Evolutionary conservation across 2,888 invertebrate species (phyloP).

Genomic region (Phyto melanocephala): DNA sequence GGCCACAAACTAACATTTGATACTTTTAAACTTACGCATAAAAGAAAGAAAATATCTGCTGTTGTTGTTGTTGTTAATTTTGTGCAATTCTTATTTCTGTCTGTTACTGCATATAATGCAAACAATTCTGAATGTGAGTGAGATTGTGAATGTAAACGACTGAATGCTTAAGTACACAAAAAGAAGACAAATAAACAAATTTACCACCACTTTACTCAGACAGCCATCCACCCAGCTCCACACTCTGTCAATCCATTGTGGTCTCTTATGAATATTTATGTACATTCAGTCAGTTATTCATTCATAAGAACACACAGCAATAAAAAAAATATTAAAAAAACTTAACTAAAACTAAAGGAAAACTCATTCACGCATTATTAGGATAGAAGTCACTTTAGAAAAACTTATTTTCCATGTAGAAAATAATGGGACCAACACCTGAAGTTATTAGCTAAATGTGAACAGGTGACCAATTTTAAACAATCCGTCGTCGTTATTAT

Average conservation of each 20-base stretch:
- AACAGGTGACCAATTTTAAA: too few species aligned
- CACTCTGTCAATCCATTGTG: conserved; percentile 23
- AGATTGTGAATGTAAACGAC: not conserved
- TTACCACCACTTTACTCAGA: conserved; percentile 38
- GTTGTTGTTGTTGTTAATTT: not conserved
- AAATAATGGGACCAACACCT: conserved; percentile 16
- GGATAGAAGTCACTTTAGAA: conserved; percentile 37
- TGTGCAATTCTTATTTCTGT: not conserved
- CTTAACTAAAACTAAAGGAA: conserved; percentile 29
- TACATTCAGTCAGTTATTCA: too few species aligned
- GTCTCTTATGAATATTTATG: conserved; percentile 14
- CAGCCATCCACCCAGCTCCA: not conserved
- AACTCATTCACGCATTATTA: conserved; percentile 48
- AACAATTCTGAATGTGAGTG: conserved; percentile 24
- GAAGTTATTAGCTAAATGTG: not conserved
- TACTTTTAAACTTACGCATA: conserved; percentile 55
- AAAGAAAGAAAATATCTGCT: conserved; percentile 34
- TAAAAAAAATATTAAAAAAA: not conserved
- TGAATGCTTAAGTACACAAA: conserved; percentile 33
- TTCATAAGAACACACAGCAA: conserved; percentile 44
- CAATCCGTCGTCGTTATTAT: too few species aligned
- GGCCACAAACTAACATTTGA: conserved; percentile 50
- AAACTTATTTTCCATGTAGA: not conserved
- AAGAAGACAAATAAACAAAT: conserved; percentile 58
- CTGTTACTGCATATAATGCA: not conserved